phyloP scores from a whole-genome alignment of 2,113 vertebrate genomes.

The Bungarus multicinctus region DNA sequence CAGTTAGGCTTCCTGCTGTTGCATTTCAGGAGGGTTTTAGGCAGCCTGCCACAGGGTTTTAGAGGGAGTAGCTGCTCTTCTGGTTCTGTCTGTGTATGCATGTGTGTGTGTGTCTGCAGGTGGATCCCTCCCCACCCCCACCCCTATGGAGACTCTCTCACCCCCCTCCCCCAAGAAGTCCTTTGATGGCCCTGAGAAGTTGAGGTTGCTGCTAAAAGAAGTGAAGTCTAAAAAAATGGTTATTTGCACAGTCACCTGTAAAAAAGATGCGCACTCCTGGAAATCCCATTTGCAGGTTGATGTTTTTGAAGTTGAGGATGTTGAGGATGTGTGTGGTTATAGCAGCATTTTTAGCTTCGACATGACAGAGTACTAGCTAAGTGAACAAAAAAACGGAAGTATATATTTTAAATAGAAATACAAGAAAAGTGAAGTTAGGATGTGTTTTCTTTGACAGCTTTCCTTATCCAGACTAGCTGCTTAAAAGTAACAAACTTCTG shows the following conservation, averaged over 20 bases:
- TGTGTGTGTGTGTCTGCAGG: neutral
- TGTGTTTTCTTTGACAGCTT: neutral
- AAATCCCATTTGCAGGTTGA: neutral
- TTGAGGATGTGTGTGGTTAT: neutral
- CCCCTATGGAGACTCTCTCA: neutral
- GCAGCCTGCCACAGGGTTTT: neutral
- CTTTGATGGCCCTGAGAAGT: neutral
- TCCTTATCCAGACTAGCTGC: neutral
- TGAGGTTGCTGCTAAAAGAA: neutral
- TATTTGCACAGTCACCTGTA: neutral
- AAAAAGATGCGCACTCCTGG: neutral
- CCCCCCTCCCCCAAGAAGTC: neutral
- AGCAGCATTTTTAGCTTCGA: neutral
- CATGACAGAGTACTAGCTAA: neutral
- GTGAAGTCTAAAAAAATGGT: neutral
- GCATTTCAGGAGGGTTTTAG: slow-evolving; percentile 52
- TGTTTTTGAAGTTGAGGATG: neutral
- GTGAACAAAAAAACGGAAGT: neutral
- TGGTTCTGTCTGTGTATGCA: too few relatives aligned
- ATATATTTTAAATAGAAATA: neutral
- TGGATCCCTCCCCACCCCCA: neutral
- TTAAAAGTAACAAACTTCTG: neutral
- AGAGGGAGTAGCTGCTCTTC: neutral
- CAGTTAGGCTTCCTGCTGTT: slow-evolving; percentile 62
- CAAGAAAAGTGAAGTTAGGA: neutral